These are phyloP conservation scores for Heloderma charlesbogerti DNA, from an alignment of 2,113 vertebrate species.

Conservation along the genomic window DNA sequence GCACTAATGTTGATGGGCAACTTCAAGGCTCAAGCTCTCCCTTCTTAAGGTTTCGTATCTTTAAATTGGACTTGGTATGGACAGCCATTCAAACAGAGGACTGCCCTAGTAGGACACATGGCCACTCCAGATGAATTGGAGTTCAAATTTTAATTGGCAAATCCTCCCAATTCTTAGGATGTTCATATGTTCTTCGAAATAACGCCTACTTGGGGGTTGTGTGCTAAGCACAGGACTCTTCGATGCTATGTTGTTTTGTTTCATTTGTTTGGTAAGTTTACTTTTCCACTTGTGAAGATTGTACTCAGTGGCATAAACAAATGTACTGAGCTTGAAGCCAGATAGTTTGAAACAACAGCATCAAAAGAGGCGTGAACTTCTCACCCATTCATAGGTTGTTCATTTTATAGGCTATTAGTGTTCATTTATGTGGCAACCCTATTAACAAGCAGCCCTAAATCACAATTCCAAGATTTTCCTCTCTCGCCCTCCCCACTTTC, in stretches of 20 bases:
- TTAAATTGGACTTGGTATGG: too few species aligned
- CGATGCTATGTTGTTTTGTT: background rate
- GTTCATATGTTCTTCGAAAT: background rate
- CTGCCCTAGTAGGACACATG: background rate
- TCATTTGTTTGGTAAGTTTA: background rate
- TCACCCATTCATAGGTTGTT: slow-evolving; percentile 39
- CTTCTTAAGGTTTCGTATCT: too few species aligned
- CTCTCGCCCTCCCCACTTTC: too few species aligned
- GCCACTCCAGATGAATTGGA: background rate
- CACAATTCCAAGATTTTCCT: slow-evolving; percentile 25
- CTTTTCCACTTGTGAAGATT: slow-evolving; percentile 7
- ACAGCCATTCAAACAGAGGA: too few species aligned
- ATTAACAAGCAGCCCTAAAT: slow-evolving; percentile 48
- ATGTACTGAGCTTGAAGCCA: background rate
- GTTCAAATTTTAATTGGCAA: background rate
- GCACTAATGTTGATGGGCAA: too few species aligned
- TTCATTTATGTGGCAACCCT: slow-evolving; percentile 66
- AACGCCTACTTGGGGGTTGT: background rate
- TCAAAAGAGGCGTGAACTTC: slow-evolving; percentile 47
- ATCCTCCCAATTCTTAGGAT: background rate
- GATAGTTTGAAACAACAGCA: slow-evolving; percentile 48
- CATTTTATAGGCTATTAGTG: slow-evolving; percentile 46
- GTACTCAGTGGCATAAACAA: slow-evolving; percentile 42
- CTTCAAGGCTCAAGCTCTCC: too few species aligned
- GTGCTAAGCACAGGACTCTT: background rate